Conservation (phyloP, 1,140 invertebrate species). For the Limonius californicus region DNA sequence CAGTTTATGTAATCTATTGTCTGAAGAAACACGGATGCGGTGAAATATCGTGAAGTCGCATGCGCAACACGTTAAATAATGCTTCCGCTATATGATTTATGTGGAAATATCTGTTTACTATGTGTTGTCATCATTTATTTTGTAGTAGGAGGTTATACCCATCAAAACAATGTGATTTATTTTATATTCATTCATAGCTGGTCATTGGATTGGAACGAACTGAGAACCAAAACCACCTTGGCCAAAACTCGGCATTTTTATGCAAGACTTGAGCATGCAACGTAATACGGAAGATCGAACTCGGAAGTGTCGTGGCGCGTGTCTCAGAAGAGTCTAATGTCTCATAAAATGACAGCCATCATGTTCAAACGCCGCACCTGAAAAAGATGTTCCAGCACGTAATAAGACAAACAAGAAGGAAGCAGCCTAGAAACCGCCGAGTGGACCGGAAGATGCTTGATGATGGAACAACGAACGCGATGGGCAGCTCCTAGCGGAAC, state of each 20-base stretch:
- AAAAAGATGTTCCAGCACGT: too few species aligned
- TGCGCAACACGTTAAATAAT: conserved; percentile 5
- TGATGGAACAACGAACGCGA: conserved; percentile 2
- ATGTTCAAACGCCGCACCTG: too few species aligned
- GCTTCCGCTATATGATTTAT: conserved; percentile 8
- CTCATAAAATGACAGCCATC: too few species aligned
- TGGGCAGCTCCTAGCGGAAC: conserved; percentile 5
- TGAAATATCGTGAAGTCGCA: conserved; percentile 1
- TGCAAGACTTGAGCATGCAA: too few species aligned
- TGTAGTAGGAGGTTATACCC: background rate
- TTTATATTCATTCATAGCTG: too few species aligned
- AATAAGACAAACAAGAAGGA: background rate
- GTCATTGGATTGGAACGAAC: too few species aligned
- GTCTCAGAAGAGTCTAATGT: too few species aligned
- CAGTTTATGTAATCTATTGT: conserved; percentile 4
- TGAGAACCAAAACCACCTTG: too few species aligned
- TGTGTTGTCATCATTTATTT: conserved; percentile 2
- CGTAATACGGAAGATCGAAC: background rate
- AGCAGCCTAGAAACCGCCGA: background rate
- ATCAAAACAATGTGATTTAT: background rate
- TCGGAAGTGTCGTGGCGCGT: background rate
- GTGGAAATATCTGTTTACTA: conserved; percentile 1
- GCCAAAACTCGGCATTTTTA: too few species aligned
- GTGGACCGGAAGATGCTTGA: conserved; percentile 1
- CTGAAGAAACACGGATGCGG: conserved; percentile 7